phyloP scores from a whole-genome alignment of 2,797 vertebrate genomes.

The Alfaro cultratus region DNA sequence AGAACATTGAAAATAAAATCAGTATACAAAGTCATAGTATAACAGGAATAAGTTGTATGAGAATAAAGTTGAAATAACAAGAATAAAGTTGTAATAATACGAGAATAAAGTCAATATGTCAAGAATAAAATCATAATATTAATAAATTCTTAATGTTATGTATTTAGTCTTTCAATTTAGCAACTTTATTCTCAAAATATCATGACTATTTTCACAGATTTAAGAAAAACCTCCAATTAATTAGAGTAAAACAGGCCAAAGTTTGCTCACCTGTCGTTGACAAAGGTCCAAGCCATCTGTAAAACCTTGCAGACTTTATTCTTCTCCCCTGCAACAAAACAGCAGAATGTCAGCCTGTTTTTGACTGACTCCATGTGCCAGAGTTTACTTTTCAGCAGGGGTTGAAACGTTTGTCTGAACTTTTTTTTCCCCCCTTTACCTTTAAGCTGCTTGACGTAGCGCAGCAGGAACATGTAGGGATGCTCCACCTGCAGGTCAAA shows the following conservation, averaged over 20 bases:
- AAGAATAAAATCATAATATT: too few species aligned
- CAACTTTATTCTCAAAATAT: too few species aligned
- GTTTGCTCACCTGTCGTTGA: conserved; percentile 91
- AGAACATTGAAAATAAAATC: too few species aligned
- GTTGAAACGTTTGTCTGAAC: neutral
- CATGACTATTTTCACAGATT: neutral
- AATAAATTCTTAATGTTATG: too few species aligned
- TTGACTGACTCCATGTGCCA: neutral
- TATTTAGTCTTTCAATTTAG: too few species aligned
- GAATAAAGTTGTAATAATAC: too few species aligned
- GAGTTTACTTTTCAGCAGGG: neutral
- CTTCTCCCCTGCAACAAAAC: conserved; percentile 86
- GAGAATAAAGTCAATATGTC: too few species aligned
- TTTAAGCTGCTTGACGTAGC: conserved; percentile 98
- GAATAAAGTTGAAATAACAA: too few species aligned
- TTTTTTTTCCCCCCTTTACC: conserved; percentile 73
- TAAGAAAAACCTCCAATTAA: neutral
- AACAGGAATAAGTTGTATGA: too few species aligned
- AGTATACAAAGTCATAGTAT: too few species aligned
- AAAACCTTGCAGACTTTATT: conserved; percentile 96
- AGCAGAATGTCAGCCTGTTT: neutral
- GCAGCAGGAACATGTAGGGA: conserved; percentile 95
- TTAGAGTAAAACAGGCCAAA: neutral
- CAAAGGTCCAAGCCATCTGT: conserved; percentile 98
- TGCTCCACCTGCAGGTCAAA: conserved; percentile 98